These are phyloP conservation scores for Lycaon pictus DNA, from an alignment of 2,113 vertebrate species.

Conservation along the genomic window DNA sequence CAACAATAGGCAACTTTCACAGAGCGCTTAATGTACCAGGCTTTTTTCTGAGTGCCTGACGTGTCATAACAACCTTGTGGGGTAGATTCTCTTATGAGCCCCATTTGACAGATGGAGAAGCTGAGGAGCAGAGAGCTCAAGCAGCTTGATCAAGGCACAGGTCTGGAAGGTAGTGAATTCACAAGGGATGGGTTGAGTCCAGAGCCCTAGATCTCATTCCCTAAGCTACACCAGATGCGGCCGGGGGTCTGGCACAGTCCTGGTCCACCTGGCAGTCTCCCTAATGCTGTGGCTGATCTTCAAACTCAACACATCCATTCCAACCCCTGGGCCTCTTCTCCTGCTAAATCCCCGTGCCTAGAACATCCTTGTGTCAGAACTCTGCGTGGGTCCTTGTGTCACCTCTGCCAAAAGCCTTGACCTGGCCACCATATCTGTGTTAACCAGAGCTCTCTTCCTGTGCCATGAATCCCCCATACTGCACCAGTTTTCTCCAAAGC, in stretches of 20 bases:
- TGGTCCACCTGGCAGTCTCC: neutral
- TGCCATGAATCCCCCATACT: neutral
- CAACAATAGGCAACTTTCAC: neutral
- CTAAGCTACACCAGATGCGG: neutral
- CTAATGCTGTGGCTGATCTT: accelerated
- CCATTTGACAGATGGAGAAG: neutral
- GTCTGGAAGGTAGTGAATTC: neutral
- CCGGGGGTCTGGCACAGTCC: neutral
- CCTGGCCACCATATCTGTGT: accelerated
- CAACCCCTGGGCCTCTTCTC: neutral
- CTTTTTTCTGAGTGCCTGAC: neutral
- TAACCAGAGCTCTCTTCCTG: neutral
- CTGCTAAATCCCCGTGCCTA: neutral
- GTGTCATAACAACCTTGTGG: neutral
- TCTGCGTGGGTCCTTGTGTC: too few relatives aligned
- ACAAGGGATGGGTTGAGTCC: neutral
- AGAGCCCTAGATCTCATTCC: neutral
- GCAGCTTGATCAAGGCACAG: neutral
- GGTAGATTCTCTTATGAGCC: neutral
- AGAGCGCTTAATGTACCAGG: neutral
- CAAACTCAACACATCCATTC: accelerated
- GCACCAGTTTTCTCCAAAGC: neutral
- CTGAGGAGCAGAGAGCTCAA: neutral
- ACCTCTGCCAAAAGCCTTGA: neutral
- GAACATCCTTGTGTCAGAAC: neutral